These are phyloP conservation scores for Tretioscincus oriximinensis DNA, from an alignment of 2,113 vertebrate species.

Conservation along the genomic window DNA sequence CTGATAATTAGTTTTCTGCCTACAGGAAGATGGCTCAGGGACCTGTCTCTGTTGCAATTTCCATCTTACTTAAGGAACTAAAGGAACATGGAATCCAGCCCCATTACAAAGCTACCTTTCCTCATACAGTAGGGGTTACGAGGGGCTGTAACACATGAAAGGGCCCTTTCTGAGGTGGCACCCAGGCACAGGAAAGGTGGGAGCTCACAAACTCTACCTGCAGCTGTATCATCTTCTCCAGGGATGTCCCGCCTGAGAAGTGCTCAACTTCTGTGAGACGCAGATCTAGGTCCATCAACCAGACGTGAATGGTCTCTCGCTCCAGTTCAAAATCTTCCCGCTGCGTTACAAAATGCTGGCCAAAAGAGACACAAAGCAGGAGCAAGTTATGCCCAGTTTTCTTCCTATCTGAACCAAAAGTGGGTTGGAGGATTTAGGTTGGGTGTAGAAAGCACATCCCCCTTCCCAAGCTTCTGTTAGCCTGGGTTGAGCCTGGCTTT, in stretches of 20 bases:
- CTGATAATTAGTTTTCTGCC: too few relatives aligned
- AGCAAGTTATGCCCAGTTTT: fast-evolving
- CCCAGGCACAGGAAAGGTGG: too few relatives aligned
- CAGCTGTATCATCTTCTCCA: slow-evolving; percentile 72
- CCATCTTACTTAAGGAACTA: neutral
- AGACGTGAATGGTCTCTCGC: slow-evolving; percentile 70
- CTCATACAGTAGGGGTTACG: too few relatives aligned
- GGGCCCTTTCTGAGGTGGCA: too few relatives aligned
- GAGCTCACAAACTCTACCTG: slow-evolving; percentile 61
- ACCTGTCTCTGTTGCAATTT: neutral
- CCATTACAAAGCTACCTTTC: too few relatives aligned
- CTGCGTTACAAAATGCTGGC: slow-evolving; percentile 69
- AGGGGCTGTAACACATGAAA: too few relatives aligned
- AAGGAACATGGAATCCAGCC: too few relatives aligned
- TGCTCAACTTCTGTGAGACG: slow-evolving; percentile 72
- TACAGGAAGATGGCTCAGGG: too few relatives aligned
- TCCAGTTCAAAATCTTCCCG: slow-evolving; percentile 77
- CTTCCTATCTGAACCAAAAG: neutral
- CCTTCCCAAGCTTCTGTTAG: too few relatives aligned
- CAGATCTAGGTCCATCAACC: slow-evolving; percentile 75
- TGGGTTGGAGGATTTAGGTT: neutral
- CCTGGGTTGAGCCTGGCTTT: too few relatives aligned
- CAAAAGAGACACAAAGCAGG: neutral
- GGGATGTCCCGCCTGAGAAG: slow-evolving; percentile 62
- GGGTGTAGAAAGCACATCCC: too few relatives aligned